Base-by-base conservation (phyloP, 2,888 invertebrate species). In the Dermolepida albohirtum region DNA sequence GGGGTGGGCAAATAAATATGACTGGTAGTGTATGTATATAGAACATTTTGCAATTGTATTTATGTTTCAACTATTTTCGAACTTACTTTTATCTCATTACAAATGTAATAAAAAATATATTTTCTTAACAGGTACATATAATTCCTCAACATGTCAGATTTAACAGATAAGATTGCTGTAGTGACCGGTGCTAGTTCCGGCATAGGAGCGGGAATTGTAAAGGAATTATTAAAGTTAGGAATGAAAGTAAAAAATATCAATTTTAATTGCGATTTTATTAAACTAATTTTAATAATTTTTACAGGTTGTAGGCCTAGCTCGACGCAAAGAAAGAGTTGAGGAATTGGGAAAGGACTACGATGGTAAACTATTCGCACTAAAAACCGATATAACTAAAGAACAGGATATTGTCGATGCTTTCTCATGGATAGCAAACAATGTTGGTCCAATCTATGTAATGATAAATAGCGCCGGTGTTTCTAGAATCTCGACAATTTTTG, bases 391-490 rank as follows among this genome's bases (percentile, higher is more conserved):
- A 40, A 64, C 54, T 5, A 67, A 66, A 11, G 70, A 68, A 43
- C 59, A 54, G n/a, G 66, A 71, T 39, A 49, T 71, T 40, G 16
- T 71, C 16, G 34, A 66, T 10, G 64, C 66, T 14, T 70, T 70
- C 10, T 41, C 65, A 51, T 71, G 71, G 71, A 50, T 54, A 10
- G 34, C 43, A 7, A 17, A 47, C 1, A 66, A 71, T 17, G 44
- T 71, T 16, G 68, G 71, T 27, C 66, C 70, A 4, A 44, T 71
- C 47, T 62, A 71, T 39, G 50, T 68, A 11, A 50, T 71, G 11
- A 62, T 71, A n/a, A 71, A 68, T 63, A 71, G 68, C 47, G 70
- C 71, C 12, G 71, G 68, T 17, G 29, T 64, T 16, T 4, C 29
- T 5, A 16, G 39, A 5, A 8, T 12, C 8, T 17, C 22, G 4